Evolutionary conservation across 2,888 invertebrate species (phyloP).

Genomic region (Actias luna): DNA sequence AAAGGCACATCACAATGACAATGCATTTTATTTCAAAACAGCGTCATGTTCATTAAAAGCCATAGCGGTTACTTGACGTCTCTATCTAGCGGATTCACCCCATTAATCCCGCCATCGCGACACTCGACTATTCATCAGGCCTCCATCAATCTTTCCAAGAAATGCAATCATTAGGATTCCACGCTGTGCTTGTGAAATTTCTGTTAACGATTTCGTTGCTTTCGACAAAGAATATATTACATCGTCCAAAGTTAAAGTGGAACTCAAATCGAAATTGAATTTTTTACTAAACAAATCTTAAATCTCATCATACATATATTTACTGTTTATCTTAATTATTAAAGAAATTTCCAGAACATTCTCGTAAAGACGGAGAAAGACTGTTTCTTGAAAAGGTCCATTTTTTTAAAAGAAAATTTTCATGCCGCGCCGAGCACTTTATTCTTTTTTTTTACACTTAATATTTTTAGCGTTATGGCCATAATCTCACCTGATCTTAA

Average conservation of each 20-base stretch:
- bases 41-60: slow-evolving; percentile 26
- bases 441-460: too few relatives aligned
- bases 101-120: slow-evolving; percentile 46
- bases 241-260: background rate
- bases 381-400: too few relatives aligned
- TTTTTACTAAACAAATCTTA: too few relatives aligned
- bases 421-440: too few relatives aligned
- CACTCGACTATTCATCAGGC: slow-evolving; percentile 54
- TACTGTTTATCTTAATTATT: too few relatives aligned
- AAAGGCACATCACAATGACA: slow-evolving; percentile 16
- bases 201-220: background rate
- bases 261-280: background rate
- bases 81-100: slow-evolving; percentile 43
- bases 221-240: background rate
- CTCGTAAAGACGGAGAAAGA: too few relatives aligned
- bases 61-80: slow-evolving; percentile 33
- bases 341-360: too few relatives aligned
- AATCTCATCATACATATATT: too few relatives aligned
- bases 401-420: too few relatives aligned
- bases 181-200: background rate
- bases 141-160: slow-evolving; percentile 51
- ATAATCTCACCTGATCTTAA: too few relatives aligned
- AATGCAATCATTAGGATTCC: slow-evolving; percentile 40
- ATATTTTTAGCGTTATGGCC: too few relatives aligned
- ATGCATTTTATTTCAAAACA: slow-evolving; percentile 31